These are phyloP conservation scores for Lasaia peninsularis DNA, from an alignment of 1,140 invertebrate genomes.

Conservation along the genomic window DNA sequence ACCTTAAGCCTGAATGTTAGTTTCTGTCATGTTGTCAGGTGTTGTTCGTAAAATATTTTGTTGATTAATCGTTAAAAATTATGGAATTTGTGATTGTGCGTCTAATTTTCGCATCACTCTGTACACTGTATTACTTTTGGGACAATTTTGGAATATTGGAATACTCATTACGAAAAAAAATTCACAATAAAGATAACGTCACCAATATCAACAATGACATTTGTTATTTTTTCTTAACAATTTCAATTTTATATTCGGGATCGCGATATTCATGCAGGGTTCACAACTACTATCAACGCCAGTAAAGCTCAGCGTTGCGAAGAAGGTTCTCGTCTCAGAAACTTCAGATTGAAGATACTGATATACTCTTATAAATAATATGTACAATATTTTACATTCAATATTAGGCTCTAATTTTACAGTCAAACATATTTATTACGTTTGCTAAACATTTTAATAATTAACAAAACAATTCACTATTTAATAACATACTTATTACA, in stretches of 20 bases:
- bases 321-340: background rate
- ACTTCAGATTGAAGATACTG: background rate
- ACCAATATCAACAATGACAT: background rate
- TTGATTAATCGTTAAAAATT: too few relatives aligned
- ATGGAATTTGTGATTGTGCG: too few relatives aligned
- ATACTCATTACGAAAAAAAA: background rate
- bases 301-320: background rate
- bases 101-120: too few relatives aligned
- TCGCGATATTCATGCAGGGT: background rate
- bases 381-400: background rate
- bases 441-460: too few relatives aligned
- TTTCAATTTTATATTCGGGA: background rate
- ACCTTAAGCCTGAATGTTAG: too few relatives aligned
- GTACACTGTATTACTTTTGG: background rate
- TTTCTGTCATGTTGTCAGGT: too few relatives aligned
- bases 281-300: background rate
- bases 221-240: background rate
- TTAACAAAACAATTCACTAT: too few relatives aligned
- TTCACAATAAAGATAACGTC: background rate
- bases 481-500: too few relatives aligned
- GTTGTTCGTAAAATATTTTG: too few relatives aligned
- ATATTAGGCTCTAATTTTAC: background rate
- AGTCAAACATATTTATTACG: too few relatives aligned
- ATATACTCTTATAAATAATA: background rate
- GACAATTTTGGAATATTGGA: too few relatives aligned